These are phyloP conservation scores for Mus musculus DNA, from an alignment of 2,113 vertebrate species.

Conservation along the genomic window GRCm39 chr7:141410001-141410500, in stretches of 20 bases:
- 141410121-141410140: conserved; percentile 85
- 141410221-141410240: not conserved
- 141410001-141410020: not conserved
- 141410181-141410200: not conserved
- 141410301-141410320: conserved; percentile 82
- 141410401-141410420: conserved; percentile 73
- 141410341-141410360: conserved; percentile 78
- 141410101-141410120: conserved; percentile 84
- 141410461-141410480: conserved; percentile 87
- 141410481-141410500: conserved; percentile 89
- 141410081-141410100: conserved; percentile 90
- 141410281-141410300: conserved; percentile 75
- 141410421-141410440: conserved; percentile 86
- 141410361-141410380: not conserved
- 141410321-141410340: conserved; percentile 74
- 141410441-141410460: conserved; percentile 80
- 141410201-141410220: not conserved
- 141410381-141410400: not conserved
- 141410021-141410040: conserved; percentile 93
- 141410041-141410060: conserved; percentile 89
- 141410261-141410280: not conserved
- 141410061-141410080: conserved; percentile 93
- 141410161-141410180: conserved; percentile 91
- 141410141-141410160: conserved; percentile 84
- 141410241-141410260: not conserved